Base-by-base conservation (phyloP, 2,797 vertebrate genomes). In the Lophotriccus pileatus region DNA sequence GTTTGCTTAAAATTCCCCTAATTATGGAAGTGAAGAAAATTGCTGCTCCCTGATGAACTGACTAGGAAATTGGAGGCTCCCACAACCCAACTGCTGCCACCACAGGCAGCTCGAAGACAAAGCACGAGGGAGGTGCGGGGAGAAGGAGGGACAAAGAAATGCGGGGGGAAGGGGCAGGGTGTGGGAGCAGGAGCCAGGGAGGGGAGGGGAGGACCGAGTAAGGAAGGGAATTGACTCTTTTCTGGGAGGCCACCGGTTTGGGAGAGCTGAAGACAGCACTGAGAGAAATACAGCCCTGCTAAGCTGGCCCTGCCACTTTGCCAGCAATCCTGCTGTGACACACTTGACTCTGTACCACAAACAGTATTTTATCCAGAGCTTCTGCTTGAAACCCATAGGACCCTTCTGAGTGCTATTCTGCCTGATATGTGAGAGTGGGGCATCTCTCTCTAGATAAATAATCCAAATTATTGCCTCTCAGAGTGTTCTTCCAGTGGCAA, bases 1-100 rank as follows among this genome's bases (percentile, higher is more conserved):
- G 96, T 97, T 98, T 97, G 96, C 96, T 97, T 96, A 88, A 97
- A 97, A 97, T 96, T 93, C 97, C 96, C 96, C 96, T 98, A 97
- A 98, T 98, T 98, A 97, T 81, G 95, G 94, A 96, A 97, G 96
- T 91, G 97, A 83, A 92, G 96, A 74, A 98, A 98, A 98, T 98
- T 94, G 76, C 95, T 92, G 86, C 49, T 92, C 94, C 93, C 10
- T 64, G 90, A 93, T 88, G 91, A 85, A 43, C 81, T 92, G 97
- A 96, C 95, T 74, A 93, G 95, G 93, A 96, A 97, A 97, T 94
- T 36, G 90, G 93, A 96, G 90, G 95, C 81, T 93, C 94, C 90
- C 95, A 84, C 66, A 89, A 93, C 82, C 77, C 81, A 81, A 77
- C 80, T 89, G 3, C 49, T 50, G 49, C 49, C 25, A 75, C 92